Evolutionary conservation across 2,797 vertebrate genomes (phyloP), one percentile per base, ranked within the genome.

Genomic region (Sebastes umbrosus): DNA sequence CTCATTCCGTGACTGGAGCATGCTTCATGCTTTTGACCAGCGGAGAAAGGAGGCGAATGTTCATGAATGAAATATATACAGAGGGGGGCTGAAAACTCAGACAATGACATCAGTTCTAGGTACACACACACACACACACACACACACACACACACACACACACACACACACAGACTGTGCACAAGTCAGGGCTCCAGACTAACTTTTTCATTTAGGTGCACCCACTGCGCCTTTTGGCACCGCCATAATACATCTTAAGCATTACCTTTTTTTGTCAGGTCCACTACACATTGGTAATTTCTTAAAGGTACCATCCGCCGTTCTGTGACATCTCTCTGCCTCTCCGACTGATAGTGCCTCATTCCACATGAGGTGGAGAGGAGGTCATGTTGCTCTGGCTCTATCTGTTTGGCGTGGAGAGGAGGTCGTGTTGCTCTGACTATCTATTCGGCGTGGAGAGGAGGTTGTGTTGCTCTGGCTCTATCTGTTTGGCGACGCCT

Each of bases 51-150:
- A 79, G n/a, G 31, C 32, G 32, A 78, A 72, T 22, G 74, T 84
- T 91, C 85, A 91, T 89, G 86, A 90, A 93, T 92, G 82, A 94
- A 92, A 94, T 86, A 90, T 91, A 50, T 46, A 67, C 52, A 75
- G 66, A 31, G 43, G 60, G 60, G 73, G 39, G 39, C 0, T 84
- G 79, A 88, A 85, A 64, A 36, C 74, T 69, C 75, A 63, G 39
- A 76, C 66, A 58, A 27, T 62, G 73, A 78, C 29, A 12, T 50
- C 62, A 16, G 8, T 20, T 59, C 10, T 79, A 43, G 29, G 79
- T 13, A 67, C 27, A 65, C 31, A 43, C n/a, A 36, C 7, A 70
- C 3, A 24, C 27, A 65, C 27, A 16, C 24, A 58, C 55, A 25
- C 54, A 24, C 52, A 24, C 52, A 55, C n/a, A 22, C 32, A 36